Evolutionary conservation across 2,113 vertebrate species (phyloP).

Genomic region (Salvelinus alpinus): DNA sequence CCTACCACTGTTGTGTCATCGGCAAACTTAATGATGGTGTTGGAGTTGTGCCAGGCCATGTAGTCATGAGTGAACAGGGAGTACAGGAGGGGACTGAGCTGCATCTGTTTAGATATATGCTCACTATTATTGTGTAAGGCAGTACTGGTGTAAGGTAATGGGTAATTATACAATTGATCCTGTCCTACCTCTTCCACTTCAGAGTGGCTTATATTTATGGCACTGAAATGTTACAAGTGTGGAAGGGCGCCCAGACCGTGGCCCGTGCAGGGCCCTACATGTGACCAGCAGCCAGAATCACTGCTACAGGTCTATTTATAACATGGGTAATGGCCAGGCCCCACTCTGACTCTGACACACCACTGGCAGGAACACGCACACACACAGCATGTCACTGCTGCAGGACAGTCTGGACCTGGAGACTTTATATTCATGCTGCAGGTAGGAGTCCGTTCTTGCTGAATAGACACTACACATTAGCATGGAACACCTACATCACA

Average conservation of each 20-base stretch:
- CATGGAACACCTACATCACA: not conserved
- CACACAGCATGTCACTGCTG: conserved; percentile 38
- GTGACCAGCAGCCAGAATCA: conserved; percentile 61
- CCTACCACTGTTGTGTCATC: too few species aligned
- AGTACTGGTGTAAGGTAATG: not conserved
- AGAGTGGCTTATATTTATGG: conserved; percentile 33
- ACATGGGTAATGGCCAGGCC: conserved; percentile 42
- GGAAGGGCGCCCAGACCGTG: conserved; percentile 17
- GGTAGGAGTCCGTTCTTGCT: conserved; percentile 52
- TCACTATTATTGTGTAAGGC: not conserved
- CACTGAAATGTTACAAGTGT: conserved; percentile 36
- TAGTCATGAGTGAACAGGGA: too few species aligned
- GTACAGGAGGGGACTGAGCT: too few species aligned
- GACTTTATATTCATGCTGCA: conserved; percentile 39
- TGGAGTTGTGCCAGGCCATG: too few species aligned
- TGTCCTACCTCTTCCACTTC: conserved; percentile 43
- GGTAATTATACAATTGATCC: conserved; percentile 43
- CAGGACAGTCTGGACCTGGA: conserved; percentile 41
- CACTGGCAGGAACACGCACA: conserved; percentile 60
- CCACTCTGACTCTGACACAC: conserved; percentile 24
- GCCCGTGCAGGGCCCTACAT: conserved; percentile 47
- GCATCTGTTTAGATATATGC: not conserved
- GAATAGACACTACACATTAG: not conserved
- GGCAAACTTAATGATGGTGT: too few species aligned
- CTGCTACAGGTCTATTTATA: conserved; percentile 72